Evolutionary conservation across 1,140 invertebrate genomes (phyloP), one percentile per base, ranked within the genome.

Genomic region (Mactra quadrangularis): DNA sequence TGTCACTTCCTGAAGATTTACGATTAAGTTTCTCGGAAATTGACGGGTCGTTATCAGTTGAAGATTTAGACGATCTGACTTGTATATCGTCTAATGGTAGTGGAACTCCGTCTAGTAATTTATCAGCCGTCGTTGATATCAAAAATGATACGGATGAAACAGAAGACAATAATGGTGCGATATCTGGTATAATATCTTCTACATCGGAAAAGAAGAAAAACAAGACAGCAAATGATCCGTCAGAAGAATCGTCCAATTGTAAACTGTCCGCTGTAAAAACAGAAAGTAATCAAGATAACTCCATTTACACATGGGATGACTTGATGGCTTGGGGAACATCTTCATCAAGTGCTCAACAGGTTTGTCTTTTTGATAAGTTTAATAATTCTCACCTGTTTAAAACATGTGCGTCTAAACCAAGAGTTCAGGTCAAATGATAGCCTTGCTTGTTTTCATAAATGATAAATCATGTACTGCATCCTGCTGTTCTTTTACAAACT

Each of bases 21-120:
- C 50, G 55, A 25, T 53, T 81, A 45, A 81, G 66, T 60, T 81
- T 81, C 38, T 81, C 77, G 27, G 77, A 81, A 35, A 33, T 81
- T n/a, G 77, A 81, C 11, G 45, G 57, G 19, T 81, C 77, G 3
- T 31, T 81, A 35, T 66, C 70, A n/a, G 45, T 81, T 11, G 77
- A 71, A 41, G 77, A 81, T 55, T 25, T 81, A 25, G 64, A 70
- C 17, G 64, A 70, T 19, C 22, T 70, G 2, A 60, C 45, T 27
- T 81, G 35, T 55, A 70, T 50, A 3, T 66, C 77, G 0, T 29
- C 64, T 9, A 22, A 19, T 17, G 76, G 29, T 47, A 55, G 38
- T 52, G 50, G 29, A 19, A 41, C 19, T 25, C 29, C 22, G n/a
- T 47, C 74, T 1, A 35, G 13, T 22, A 45, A 41, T 27, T 38